Percentiles rank a stretch among this genome's conserved stretches.
These are phyloP conservation scores for Acanthoscelides obtectus DNA, from an alignment of 2,888 invertebrate genomes.

Conservation along the genomic window DNA sequence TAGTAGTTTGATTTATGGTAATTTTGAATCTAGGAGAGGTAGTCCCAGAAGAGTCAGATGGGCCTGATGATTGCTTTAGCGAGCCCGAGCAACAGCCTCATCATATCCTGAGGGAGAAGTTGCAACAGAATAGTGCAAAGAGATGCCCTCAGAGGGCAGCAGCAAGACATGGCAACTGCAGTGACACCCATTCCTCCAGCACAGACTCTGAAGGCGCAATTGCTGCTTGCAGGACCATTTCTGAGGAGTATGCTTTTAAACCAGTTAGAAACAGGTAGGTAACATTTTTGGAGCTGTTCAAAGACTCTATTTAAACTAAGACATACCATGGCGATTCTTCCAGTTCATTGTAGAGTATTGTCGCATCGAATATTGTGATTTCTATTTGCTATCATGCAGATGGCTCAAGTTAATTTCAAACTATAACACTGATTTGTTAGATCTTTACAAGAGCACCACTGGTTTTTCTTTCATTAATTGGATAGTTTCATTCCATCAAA, in stretches of 20 bases:
- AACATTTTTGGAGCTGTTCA: no score
- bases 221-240: constrained; percentile 58
- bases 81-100: constrained; percentile 32
- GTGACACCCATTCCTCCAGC: constrained; percentile 43
- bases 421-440: no score
- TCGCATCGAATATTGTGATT: no score
- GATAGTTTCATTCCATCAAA: no score
- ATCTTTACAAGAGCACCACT: no score
- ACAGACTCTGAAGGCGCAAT: constrained; percentile 67
- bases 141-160: not conserved
- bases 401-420: no score
- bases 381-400: no score
- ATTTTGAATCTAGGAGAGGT: constrained; percentile 26
- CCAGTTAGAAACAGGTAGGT: constrained; percentile 58
- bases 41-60: constrained; percentile 43
- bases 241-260: constrained; percentile 36
- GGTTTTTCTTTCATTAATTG: no score
- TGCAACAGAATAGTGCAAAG: not conserved
- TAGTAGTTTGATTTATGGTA: no score
- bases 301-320: no score
- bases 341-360: no score
- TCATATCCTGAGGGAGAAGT: not conserved
- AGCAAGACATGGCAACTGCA: constrained; percentile 6
- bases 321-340: no score
- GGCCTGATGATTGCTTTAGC: constrained; percentile 41